Base-by-base conservation (phyloP, 2,113 vertebrate species). In the Nothobranchius furzeri region DNA sequence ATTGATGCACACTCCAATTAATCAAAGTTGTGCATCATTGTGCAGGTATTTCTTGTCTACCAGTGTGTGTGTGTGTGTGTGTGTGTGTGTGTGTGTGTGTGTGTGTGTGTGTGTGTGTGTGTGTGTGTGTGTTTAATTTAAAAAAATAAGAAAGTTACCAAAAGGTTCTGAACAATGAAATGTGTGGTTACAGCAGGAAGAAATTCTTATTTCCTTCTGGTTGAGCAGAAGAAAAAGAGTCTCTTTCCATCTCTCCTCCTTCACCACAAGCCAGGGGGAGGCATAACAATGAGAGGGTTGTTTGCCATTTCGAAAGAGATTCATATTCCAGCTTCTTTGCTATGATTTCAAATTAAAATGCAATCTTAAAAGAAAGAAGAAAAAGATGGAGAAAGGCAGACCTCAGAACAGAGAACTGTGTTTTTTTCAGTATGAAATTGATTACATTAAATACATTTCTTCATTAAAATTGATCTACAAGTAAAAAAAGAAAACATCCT, bases 281-380 rank as follows among this genome's bases (percentile, higher is more conserved):
- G 54, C 52, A 81, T 70, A 66, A 78, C 71, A 81, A 81, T 65
- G 67, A 75, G 66, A 37, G 58, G 0, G 46, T 63, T 79, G 70
- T 77, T 70, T 54, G 45, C 17, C 14, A 35, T 77, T 62, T 64
- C 58, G 47, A 53, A 79, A 81, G 14, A 70, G 57, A 69, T 82
- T 71, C 12, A 79, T 64, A 80, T 62, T 71, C 64, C 60, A 47
- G 54, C 14, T 52, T 70, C 65, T 73, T 65, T 70, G 53, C 37
- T 37, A 57, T 64, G 46, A 77, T 77, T 78, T 65, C 60, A 40
- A 75, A 82, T 64, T 67, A 24, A 69, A 70, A 70, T 71, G 65
- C 49, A 82, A 50, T 54, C 60, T 35, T 12, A 42, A 58, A 42
- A 15, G 11, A 11, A 42, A 42, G 24, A 54, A 35, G 47, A 54